Conservation (phyloP, 2,797 vertebrate genomes). For the Tapera naevia region DNA sequence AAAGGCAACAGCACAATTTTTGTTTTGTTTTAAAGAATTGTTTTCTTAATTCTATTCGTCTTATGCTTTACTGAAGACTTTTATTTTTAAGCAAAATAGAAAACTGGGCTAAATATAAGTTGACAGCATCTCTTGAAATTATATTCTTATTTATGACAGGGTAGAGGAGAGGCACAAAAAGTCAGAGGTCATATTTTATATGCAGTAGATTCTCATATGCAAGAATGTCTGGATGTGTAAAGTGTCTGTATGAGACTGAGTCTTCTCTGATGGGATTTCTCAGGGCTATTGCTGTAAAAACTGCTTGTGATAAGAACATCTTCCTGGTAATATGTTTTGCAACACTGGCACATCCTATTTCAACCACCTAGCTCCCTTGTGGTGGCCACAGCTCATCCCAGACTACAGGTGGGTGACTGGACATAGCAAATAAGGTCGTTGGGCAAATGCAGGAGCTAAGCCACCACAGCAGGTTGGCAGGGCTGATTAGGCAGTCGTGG, state of each 20-base stretch:
- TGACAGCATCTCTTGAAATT: conserved; percentile 65
- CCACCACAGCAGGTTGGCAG: fast-evolving
- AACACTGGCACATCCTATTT: neutral
- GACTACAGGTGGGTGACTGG: neutral
- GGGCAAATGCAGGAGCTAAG: neutral
- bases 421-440: fast-evolving
- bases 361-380: neutral
- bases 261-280: conserved; percentile 48
- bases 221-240: conserved; percentile 64
- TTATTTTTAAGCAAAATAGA: conserved; percentile 57
- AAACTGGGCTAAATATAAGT: conserved; percentile 55
- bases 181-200: conserved; percentile 65
- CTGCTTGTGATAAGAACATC: conserved; percentile 44
- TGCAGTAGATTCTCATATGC: conserved; percentile 44
- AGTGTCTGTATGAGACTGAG: conserved; percentile 36
- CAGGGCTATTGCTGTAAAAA: conserved; percentile 42
- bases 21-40: conserved; percentile 42
- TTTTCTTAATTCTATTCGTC: conserved; percentile 4
- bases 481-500: fast-evolving
- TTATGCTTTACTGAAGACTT: neutral
- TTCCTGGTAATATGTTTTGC: neutral
- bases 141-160: conserved; percentile 71
- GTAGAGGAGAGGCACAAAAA: conserved; percentile 68
- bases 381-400: neutral
- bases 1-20: conserved; percentile 39